phyloP scores from a whole-genome alignment of 2,113 vertebrate species.

The Leucoraja erinaceus region DNA sequence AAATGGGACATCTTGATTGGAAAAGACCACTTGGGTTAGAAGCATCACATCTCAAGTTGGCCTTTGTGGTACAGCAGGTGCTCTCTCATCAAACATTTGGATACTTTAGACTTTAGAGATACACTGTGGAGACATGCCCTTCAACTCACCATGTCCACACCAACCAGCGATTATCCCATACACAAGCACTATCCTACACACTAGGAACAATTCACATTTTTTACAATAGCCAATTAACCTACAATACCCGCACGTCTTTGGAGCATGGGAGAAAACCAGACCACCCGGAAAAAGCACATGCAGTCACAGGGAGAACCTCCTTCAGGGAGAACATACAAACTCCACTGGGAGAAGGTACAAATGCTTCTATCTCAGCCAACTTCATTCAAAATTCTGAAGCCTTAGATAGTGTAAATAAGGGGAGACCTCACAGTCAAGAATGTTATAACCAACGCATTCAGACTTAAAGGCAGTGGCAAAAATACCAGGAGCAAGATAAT shows the following conservation, averaged over 20 bases:
- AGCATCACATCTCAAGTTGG: neutral
- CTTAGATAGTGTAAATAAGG: neutral
- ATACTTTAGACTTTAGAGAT: neutral
- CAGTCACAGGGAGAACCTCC: too few relatives aligned
- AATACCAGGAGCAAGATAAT: neutral
- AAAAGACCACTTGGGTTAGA: neutral
- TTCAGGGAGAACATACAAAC: too few relatives aligned
- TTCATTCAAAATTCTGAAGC: neutral
- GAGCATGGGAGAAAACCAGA: too few relatives aligned
- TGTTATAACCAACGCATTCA: neutral
- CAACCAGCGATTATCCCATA: too few relatives aligned
- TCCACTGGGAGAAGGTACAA: too few relatives aligned
- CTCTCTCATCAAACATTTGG: neutral
- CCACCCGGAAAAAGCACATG: too few relatives aligned
- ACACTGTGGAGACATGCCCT: too few relatives aligned
- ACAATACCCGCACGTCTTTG: too few relatives aligned
- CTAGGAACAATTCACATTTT: too few relatives aligned
- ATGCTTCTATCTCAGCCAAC: neutral
- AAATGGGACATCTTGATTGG: neutral
- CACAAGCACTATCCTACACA: too few relatives aligned
- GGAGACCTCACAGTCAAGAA: neutral
- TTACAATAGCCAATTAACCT: too few relatives aligned
- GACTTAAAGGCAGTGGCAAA: neutral
- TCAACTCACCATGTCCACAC: too few relatives aligned
- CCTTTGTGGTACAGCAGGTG: neutral